These are phyloP conservation scores for Argyrosomus japonicus DNA, from an alignment of 2,113 vertebrate species.

Conservation along the genomic window DNA sequence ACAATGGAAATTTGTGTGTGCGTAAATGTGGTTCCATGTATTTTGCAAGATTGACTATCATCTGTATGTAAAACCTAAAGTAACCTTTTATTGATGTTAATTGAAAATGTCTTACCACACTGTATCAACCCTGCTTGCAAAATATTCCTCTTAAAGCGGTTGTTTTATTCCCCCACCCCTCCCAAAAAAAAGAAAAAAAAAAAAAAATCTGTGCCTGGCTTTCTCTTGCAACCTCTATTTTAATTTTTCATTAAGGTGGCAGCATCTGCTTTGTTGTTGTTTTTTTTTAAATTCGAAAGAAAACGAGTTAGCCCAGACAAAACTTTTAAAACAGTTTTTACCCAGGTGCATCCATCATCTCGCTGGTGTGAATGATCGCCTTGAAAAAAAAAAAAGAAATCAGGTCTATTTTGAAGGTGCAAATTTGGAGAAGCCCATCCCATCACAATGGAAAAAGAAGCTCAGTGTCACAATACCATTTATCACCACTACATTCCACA, in stretches of 20 bases:
- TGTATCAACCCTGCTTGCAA: conserved; percentile 83
- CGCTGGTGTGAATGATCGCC: conserved; percentile 43
- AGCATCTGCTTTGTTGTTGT: conserved; percentile 57
- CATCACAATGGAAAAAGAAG: conserved; percentile 65
- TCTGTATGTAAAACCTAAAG: conserved; percentile 82
- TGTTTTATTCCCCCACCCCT: conserved; percentile 64
- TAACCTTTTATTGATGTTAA: conserved; percentile 84
- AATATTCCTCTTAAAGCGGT: conserved; percentile 78
- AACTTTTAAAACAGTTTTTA: conserved; percentile 15
- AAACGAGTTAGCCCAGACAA: conserved; percentile 46
- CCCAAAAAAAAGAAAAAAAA: conserved; percentile 16
- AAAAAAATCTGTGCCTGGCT: conserved; percentile 73
- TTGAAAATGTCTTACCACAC: conserved; percentile 82
- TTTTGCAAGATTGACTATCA: conserved; percentile 83
- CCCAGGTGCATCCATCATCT: conserved; percentile 40
- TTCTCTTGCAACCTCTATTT: conserved; percentile 72
- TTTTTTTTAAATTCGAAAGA: conserved; percentile 40
- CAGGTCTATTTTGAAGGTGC: conserved; percentile 58
- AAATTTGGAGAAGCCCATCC: conserved; percentile 51
- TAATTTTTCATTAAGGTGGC: conserved; percentile 46
- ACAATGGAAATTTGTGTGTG: conserved; percentile 79
- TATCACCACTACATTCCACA: conserved; percentile 83
- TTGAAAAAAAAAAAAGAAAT: conserved; percentile 33
- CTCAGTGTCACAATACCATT: conserved; percentile 85
- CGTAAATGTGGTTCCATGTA: conserved; percentile 82